Evolutionary conservation across 2,113 vertebrate species (phyloP), one percentile per base, ranked within the genome.

Genomic region (Tauraco erythrolophus): DNA sequence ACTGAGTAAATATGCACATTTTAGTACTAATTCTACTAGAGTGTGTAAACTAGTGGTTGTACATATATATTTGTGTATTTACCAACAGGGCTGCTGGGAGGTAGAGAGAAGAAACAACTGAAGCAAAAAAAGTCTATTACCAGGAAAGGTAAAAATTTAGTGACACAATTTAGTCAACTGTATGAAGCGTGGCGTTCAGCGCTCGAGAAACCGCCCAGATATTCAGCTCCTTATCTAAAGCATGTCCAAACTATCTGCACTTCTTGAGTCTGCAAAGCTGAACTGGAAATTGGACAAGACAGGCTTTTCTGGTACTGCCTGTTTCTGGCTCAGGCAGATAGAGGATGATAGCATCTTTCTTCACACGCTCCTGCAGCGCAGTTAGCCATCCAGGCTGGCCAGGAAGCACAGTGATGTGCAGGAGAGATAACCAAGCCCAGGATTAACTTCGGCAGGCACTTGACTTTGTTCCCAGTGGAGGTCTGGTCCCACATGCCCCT

Each of bases 251-350:
- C 95, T 95, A 97, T 97, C 91, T 95, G 91, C 94, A 91, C 86
- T 97, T 94, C 89, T 94, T 87, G 92, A 94, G 93, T 79, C 91
- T 76, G 96, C 93, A 95, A 96, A 96, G 95, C 97, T 89, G 94
- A 97, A 93, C 93, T 97, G 94, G 91, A 97, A 96, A 97, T 97
- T 97, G 96, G 93, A 97, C 97, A 92, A 89, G 96, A 70, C 84
- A 72, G 89, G 87, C 80, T 97, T 95, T 89, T 95, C 92, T 97
- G 89, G 94, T 94, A 92, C 92, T 95, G 95, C 96, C 95, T 95
- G 69, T 93, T 97, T 97, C 97, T 97, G 97, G 93, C 66, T 88
- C 24, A 46, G 77, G 69, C 95, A 97, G 97, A 97, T 97, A 97
- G 94, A 61, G 30, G 41, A 10, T 11, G 97, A 97, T 97, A 97